Conservation (phyloP, 2,113 vertebrate genomes). For the Pseudorasbora parva region DNA sequence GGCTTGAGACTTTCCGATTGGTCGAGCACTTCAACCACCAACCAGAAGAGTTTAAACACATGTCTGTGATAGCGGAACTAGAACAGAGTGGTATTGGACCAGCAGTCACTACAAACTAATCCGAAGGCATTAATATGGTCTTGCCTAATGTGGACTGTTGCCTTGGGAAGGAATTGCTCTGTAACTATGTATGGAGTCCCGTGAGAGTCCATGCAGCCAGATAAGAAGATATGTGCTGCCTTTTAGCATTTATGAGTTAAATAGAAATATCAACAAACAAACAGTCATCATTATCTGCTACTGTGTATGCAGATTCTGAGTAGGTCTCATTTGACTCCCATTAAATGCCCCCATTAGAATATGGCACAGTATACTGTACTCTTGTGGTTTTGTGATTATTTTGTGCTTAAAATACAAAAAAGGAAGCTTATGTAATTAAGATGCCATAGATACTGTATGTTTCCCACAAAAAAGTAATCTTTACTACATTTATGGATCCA, state of each 20-base stretch:
- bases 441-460: background rate
- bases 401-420: background rate
- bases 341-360: background rate
- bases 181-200: background rate
- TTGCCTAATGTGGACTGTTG: background rate
- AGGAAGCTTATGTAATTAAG: background rate
- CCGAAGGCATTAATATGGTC: background rate
- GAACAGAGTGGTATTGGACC: conserved; percentile 85
- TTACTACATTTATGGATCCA: background rate
- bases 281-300: background rate
- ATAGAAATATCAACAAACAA: too few relatives aligned
- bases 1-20: conserved; percentile 78
- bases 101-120: conserved; percentile 18
- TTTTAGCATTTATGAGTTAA: background rate
- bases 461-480: background rate
- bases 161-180: background rate
- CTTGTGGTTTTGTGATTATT: background rate
- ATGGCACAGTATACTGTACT: background rate
- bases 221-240: background rate
- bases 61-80: conserved; percentile 88
- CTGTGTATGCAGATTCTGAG: conserved; percentile 22
- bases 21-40: conserved; percentile 93
- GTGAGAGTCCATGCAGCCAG: background rate
- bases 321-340: background rate
- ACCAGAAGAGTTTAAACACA: conserved; percentile 89